Base-by-base conservation (phyloP, 2,888 invertebrate genomes). In the Reticulitermes lucifugus region DNA sequence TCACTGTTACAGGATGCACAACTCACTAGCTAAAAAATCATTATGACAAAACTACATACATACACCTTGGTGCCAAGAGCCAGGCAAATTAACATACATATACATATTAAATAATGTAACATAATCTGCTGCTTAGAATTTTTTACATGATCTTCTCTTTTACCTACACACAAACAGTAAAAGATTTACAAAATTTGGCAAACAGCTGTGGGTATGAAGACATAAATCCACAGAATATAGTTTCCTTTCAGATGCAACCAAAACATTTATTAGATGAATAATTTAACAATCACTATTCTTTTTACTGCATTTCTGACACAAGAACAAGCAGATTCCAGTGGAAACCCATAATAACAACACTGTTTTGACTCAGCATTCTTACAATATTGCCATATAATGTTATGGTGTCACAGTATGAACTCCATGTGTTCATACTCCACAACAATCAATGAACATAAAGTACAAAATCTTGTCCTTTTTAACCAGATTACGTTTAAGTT, bases 91-190 rank as follows among this genome's bases (percentile, higher is more conserved):
- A 65, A 65, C 65, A 25, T 6, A n/a, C 65, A 25, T 65, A 65
- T 65, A 65, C 65, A 65, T 65, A 65, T 10, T 25, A 25, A 65
- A n/a, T 65, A 65, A 65, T 65, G 65, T 65, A 65, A 65, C 65
- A 7, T 65, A 10, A 65, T 65, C 65, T 65, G 65, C 60, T 60
- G 21, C 6, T 65, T 25, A 65, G 65, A 65, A 65, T 65, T n/a
- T 65, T 55, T 5, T 14, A 18, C 55, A 18, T 46, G 46, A 46
- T 55, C 1, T 65, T 65, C 65, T 65, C 65, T 65, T 65, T 65
- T 65, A 65, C 65, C 25, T 21, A 60, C 21, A 65, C 25, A 25
- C 25, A n/a, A 65, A 25, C 6, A 65, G 65, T n/a, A 25, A 65
- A 65, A 65, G 25, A 65, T 25, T 7, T 65, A 60, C 60, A 65